These are phyloP conservation scores for Carcina quercana DNA, from an alignment of 2,888 invertebrate species.

Conservation along the genomic window DNA sequence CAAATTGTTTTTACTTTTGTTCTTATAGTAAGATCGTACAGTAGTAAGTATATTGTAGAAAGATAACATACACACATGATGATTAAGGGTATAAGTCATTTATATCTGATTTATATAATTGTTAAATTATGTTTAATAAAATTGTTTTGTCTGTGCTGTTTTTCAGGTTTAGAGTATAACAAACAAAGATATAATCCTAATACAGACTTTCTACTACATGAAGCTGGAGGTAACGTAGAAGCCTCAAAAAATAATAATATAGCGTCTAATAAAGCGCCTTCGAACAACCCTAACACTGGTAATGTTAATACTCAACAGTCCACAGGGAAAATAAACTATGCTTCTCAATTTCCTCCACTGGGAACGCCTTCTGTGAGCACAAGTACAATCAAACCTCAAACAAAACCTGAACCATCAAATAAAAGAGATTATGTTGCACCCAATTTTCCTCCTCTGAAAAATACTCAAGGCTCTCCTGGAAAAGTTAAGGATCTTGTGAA, in stretches of 20 bases:
- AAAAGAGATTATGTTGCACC: constrained; percentile 51
- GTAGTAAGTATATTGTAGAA: too few relatives aligned
- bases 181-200: constrained; percentile 40
- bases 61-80: too few relatives aligned
- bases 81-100: too few relatives aligned
- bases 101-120: too few relatives aligned
- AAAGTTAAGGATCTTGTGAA: constrained; percentile 59
- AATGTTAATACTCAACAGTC: neutral
- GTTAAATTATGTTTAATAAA: too few relatives aligned
- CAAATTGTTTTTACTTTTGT: too few relatives aligned
- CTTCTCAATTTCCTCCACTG: constrained; percentile 28
- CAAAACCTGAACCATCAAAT: constrained; percentile 22
- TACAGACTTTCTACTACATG: constrained; percentile 55
- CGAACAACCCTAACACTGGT: constrained; percentile 11
- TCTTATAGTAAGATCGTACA: too few relatives aligned
- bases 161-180: constrained; percentile 40
- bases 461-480: constrained; percentile 27
- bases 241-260: constrained; percentile 35
- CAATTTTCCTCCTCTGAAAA: constrained; percentile 32
- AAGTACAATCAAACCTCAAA: constrained; percentile 15
- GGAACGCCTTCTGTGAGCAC: constrained; percentile 1
- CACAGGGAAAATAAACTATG: constrained; percentile 17
- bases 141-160: neutral
- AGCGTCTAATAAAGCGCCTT: constrained; percentile 15
- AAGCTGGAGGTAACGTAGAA: constrained; percentile 30